These are phyloP conservation scores for Synergus laeviventris DNA, from an alignment of 2,888 invertebrate genomes.

Conservation along the genomic window DNA sequence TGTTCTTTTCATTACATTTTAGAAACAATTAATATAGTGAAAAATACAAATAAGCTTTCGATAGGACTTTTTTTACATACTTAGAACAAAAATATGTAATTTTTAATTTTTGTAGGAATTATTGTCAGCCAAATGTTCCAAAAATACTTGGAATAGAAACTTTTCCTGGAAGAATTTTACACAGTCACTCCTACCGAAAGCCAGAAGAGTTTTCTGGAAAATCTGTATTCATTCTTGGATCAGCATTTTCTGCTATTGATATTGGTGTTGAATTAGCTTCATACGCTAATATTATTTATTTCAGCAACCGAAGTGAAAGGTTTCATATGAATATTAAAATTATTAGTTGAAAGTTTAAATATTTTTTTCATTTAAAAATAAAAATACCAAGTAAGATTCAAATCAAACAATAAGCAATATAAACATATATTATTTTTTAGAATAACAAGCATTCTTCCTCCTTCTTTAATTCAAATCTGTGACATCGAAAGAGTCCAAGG, in stretches of 20 bases:
- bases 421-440: slow-evolving; percentile 48
- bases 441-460: slow-evolving; percentile 77
- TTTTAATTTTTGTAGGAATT: slow-evolving; percentile 73
- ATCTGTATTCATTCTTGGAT: slow-evolving; percentile 83
- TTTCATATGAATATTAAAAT: slow-evolving; percentile 44
- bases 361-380: background rate
- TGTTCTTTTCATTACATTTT: background rate
- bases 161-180: slow-evolving; percentile 80
- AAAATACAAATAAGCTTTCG: too few species aligned
- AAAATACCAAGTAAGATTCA: background rate
- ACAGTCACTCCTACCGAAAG: slow-evolving; percentile 85
- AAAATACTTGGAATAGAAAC: slow-evolving; percentile 75
- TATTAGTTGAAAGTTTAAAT: background rate
- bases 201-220: slow-evolving; percentile 80
- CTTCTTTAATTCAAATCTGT: slow-evolving; percentile 78
- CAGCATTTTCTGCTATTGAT: slow-evolving; percentile 85
- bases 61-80: too few species aligned
- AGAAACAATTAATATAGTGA: too few species aligned
- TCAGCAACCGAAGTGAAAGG: slow-evolving; percentile 78
- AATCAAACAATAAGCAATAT: too few species aligned
- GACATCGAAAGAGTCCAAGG: slow-evolving; percentile 77
- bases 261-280: slow-evolving; percentile 82
- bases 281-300: slow-evolving; percentile 77
- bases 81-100: too few species aligned
- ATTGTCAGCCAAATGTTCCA: slow-evolving; percentile 76